Percentiles rank a stretch among this genome's conserved stretches.
Conservation (phyloP, 2,113 vertebrate species). For the Electrona antarctica region DNA sequence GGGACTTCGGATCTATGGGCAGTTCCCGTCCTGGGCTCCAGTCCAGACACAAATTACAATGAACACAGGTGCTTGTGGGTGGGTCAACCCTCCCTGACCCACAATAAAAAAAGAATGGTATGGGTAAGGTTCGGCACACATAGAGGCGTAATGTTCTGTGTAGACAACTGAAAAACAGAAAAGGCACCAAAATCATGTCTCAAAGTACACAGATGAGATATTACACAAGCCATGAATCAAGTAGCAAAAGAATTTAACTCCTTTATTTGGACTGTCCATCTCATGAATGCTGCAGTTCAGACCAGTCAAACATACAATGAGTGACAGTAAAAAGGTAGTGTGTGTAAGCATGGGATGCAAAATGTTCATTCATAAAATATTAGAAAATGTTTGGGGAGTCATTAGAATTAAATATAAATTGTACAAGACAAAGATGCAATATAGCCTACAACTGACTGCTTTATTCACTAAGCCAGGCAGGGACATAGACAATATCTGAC, state of each 20-base stretch:
- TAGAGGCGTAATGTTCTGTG: neutral
- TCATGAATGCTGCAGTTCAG: constrained; percentile 69
- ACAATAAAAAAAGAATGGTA: too few relatives aligned
- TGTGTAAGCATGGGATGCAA: constrained; percentile 72
- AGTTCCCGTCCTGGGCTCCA: too few relatives aligned
- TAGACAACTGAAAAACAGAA: neutral
- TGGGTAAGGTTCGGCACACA: too few relatives aligned
- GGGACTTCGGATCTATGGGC: too few relatives aligned
- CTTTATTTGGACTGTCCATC: constrained; percentile 76
- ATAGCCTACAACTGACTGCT: constrained; percentile 52
- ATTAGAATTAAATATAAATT: constrained; percentile 72
- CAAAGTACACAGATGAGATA: neutral
- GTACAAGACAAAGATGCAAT: constrained; percentile 68
- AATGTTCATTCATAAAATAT: constrained; percentile 72
- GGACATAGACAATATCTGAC: constrained; percentile 51
- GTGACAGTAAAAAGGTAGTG: constrained; percentile 72
- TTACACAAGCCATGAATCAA: constrained; percentile 48
- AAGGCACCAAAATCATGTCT: neutral
- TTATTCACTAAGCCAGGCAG: constrained; percentile 61
- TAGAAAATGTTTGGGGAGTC: constrained; percentile 67
- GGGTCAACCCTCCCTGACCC: too few relatives aligned
- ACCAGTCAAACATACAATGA: constrained; percentile 69
- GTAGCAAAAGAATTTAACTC: constrained; percentile 76
- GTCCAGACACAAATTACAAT: too few relatives aligned
- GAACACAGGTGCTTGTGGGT: too few relatives aligned